A percentile compares a stretch with the other conserved stretches of the same genome.
phyloP scores from a whole-genome alignment of 2,113 vertebrate species.

The Nymphicus hollandicus region DNA sequence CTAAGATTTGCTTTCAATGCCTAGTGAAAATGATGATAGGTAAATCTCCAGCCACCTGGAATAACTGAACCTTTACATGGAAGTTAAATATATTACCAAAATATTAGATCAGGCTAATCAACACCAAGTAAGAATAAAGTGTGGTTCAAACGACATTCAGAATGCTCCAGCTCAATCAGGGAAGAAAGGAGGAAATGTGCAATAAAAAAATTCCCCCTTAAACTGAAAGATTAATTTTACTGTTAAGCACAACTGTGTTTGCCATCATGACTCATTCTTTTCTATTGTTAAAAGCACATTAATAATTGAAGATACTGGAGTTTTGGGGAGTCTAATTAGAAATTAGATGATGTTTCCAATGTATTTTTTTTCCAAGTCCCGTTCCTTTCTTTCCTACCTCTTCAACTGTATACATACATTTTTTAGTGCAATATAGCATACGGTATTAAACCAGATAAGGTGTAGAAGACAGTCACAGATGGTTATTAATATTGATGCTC shows the following conservation, averaged over 20 bases:
- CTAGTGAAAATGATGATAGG: background rate
- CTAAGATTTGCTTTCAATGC: background rate
- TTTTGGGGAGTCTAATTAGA: slow-evolving; percentile 56
- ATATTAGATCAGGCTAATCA: slow-evolving; percentile 32
- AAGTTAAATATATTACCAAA: slow-evolving; percentile 7
- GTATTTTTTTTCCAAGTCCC: slow-evolving; percentile 34
- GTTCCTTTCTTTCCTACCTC: slow-evolving; percentile 39
- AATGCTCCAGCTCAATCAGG: background rate
- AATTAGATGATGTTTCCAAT: slow-evolving; percentile 43
- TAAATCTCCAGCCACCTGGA: background rate
- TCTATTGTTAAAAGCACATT: slow-evolving; percentile 31
- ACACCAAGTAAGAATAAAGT: background rate
- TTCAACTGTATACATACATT: background rate
- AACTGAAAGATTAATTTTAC: slow-evolving; percentile 59
- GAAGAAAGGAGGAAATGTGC: background rate
- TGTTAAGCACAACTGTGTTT: slow-evolving; percentile 28
- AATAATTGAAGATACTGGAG: slow-evolving; percentile 40
- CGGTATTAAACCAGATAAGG: background rate
- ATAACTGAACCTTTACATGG: background rate
- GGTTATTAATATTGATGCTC: slow-evolving; percentile 49
- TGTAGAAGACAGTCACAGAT: slow-evolving; percentile 6
- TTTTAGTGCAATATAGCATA: background rate
- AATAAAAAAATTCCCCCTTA: slow-evolving; percentile 30
- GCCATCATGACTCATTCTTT: slow-evolving; percentile 32
- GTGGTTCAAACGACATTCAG: background rate